These are phyloP conservation scores for Myxocyprinus asiaticus DNA, from an alignment of 2,113 vertebrate species.

Conservation along the genomic window DNA sequence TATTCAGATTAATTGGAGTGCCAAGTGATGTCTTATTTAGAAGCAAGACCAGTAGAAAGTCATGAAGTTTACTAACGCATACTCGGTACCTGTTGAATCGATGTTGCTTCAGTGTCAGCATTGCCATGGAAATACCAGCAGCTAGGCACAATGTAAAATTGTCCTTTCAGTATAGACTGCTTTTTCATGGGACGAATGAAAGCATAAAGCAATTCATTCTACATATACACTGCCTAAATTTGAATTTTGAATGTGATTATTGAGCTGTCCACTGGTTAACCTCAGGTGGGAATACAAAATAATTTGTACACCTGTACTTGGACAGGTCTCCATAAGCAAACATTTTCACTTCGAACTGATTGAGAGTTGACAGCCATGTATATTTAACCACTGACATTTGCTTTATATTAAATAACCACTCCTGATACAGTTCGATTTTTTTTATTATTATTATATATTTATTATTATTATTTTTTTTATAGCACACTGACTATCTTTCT, in stretches of 20 bases:
- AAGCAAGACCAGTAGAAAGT: no score
- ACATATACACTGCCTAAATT: background rate
- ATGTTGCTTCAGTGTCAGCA: background rate
- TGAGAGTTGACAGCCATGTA: background rate
- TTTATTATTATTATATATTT: no score
- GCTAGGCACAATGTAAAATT: background rate
- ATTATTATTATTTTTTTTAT: background rate
- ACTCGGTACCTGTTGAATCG: background rate
- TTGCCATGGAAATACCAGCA: background rate
- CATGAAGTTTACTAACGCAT: no score
- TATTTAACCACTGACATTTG: no score
- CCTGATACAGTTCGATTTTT: background rate
- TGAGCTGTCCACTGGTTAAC: background rate
- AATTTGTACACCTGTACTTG: background rate
- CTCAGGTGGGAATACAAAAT: background rate
- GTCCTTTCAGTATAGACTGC: background rate
- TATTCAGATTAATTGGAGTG: background rate
- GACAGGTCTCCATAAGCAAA: background rate
- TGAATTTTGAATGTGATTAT: background rate
- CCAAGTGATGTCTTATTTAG: background rate
- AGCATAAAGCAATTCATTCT: background rate
- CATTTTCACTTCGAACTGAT: background rate
- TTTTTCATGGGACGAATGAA: background rate
- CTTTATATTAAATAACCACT: no score
- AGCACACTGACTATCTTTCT: background rate